Percentiles rank a stretch among this genome's conserved stretches.
Evolutionary conservation across 2,888 invertebrate species (phyloP).

Genomic region (Notocelia uddmanniana): DNA sequence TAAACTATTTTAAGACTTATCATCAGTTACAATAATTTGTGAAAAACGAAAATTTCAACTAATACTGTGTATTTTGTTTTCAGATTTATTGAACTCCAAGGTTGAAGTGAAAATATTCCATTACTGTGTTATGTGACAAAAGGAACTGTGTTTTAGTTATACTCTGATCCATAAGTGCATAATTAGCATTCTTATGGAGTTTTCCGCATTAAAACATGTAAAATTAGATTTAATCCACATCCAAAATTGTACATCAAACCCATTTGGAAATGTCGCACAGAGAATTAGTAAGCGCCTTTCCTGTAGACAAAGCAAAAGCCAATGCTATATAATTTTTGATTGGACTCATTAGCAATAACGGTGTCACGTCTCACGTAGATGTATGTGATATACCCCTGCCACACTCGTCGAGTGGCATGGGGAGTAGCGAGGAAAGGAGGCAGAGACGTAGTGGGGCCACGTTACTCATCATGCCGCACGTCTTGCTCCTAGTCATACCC

Average conservation of each 20-base stretch:
- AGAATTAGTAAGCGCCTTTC: not conserved
- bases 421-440: no score
- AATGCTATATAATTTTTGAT: not conserved
- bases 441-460: no score
- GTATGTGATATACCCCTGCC: no score
- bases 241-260: not conserved
- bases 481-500: no score
- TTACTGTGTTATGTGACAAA: slow-evolving; percentile 31
- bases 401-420: no score
- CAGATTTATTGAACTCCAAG: slow-evolving; percentile 34
- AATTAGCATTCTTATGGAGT: not conserved
- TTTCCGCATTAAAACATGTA: not conserved
- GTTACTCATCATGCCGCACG: no score
- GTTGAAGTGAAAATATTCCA: slow-evolving; percentile 38
- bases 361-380: no score
- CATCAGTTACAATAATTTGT: not conserved
- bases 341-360: no score
- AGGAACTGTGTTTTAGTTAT: slow-evolving; percentile 18
- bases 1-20: not conserved
- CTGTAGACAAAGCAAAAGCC: not conserved
- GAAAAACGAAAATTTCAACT: not conserved
- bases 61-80: slow-evolving; percentile 12
- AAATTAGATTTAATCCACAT: not conserved
- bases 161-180: not conserved
- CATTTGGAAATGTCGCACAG: not conserved